Base-by-base conservation (phyloP, 2,113 vertebrate species). In the Gracilinanus agilis region DNA sequence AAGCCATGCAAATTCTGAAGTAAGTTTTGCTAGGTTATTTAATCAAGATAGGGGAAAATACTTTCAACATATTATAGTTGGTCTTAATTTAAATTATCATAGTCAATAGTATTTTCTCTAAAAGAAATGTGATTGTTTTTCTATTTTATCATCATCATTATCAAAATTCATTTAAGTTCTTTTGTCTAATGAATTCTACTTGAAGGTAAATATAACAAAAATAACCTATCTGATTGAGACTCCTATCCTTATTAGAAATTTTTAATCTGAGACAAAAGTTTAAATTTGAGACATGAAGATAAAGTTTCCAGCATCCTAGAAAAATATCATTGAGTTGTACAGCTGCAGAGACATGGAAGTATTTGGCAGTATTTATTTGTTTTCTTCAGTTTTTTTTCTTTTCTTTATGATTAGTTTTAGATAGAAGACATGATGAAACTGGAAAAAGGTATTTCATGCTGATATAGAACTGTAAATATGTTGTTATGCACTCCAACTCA, bases 401-500 rank as follows among this genome's bases (percentile, higher is more conserved):
- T 88, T 55, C 29, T 88, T 53, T 91, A 95, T 53, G 1, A 88
- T 93, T 13, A 90, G 0, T 90, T 93, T 0, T 58, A 96, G 13
- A n/a, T 92, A 3, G 3, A 94, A 61, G 11, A 55, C 24, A 95
- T 88, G 25, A 90, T 21, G 9, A 91, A 95, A 93, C 67, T 83
- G n/a, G n/a, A 83, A 83, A 49, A 83, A 83, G n/a, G 40, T 83
- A 83, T 83, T 83, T 83, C 67, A 56, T n/a, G 24, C 55, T 10
- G 54, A 91, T 94, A 88, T 53, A 44, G 24, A 95, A 94, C 29
- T 55, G 1, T 83, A 88, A 89, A 58, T 90, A 1, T 91, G 55
- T 21, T 58, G 90, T 49, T 92, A 94, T 67, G 56, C 55, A 90
- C 19, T 96, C n/a, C 34, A 75, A 92, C 91, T 44, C 92, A 93